Evolutionary conservation across 2,797 vertebrate genomes (phyloP).

Genomic region (Aphelocoma californica): DNA sequence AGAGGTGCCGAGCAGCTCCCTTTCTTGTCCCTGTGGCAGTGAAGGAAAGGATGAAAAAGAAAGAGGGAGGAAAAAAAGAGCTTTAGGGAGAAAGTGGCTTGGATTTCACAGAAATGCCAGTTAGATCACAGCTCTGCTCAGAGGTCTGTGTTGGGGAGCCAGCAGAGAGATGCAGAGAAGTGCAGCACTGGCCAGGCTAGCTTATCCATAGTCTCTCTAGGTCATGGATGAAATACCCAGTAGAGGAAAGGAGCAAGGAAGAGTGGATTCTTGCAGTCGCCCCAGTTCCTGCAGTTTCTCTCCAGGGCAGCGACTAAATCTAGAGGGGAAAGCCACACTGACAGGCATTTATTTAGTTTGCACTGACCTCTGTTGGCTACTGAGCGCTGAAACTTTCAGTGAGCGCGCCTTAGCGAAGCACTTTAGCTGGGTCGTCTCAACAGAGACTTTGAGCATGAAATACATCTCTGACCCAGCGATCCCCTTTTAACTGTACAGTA

Average conservation of each 20-base stretch:
- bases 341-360: slow-evolving; percentile 36
- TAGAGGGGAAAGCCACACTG: neutral
- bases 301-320: neutral
- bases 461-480: neutral
- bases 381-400: neutral
- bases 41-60: neutral
- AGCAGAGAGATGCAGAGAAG: neutral
- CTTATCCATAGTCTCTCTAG: neutral
- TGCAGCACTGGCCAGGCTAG: neutral
- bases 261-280: neutral
- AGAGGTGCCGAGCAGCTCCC: neutral
- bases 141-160: neutral
- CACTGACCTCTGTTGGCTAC: slow-evolving; percentile 32
- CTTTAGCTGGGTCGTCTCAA: neutral
- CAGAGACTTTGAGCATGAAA: neutral
- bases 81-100: neutral
- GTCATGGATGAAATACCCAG: neutral
- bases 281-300: neutral
- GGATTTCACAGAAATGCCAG: neutral
- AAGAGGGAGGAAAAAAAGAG: neutral
- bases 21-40: neutral
- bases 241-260: neutral
- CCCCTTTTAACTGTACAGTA: neutral
- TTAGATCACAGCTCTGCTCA: neutral
- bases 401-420: neutral